Percentiles rank a stretch among this genome's conserved stretches.
Conservation (phyloP, 2,113 vertebrate species). For the Perca flavescens region DNA sequence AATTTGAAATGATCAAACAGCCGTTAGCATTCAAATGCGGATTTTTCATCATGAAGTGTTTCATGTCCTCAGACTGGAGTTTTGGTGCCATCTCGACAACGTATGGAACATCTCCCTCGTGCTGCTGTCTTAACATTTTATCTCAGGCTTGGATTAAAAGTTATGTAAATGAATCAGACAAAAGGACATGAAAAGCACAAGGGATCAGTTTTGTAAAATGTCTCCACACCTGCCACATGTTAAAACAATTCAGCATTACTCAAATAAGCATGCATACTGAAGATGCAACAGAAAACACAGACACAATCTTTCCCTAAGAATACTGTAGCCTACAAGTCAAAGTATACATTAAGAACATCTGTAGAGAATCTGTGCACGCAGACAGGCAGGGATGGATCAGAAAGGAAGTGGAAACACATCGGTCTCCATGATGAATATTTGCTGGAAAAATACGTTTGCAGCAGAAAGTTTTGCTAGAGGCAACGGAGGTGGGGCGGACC, state of each 20-base stretch:
- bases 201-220: background rate
- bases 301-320: conserved; percentile 24
- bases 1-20: conserved; percentile 40
- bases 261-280: conserved; percentile 53
- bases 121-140: background rate
- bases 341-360: conserved; percentile 3
- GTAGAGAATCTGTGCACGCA: conserved; percentile 14
- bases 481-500: conserved; percentile 65
- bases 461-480: conserved; percentile 61
- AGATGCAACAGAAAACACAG: conserved; percentile 24
- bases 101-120: background rate
- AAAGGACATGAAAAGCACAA: conserved; percentile 9
- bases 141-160: conserved; percentile 12
- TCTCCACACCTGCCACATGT: conserved; percentile 15
- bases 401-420: conserved; percentile 18
- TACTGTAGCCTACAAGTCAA: conserved; percentile 31
- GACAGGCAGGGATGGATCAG: conserved; percentile 18
- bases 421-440: conserved; percentile 31
- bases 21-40: conserved; percentile 31
- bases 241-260: conserved; percentile 26
- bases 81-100: conserved; percentile 11
- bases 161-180: conserved; percentile 15
- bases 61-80: conserved; percentile 47
- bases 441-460: conserved; percentile 41
- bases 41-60: conserved; percentile 45